phyloP scores from a whole-genome alignment of 2,888 invertebrate species.

The Conchocele bisecta region DNA sequence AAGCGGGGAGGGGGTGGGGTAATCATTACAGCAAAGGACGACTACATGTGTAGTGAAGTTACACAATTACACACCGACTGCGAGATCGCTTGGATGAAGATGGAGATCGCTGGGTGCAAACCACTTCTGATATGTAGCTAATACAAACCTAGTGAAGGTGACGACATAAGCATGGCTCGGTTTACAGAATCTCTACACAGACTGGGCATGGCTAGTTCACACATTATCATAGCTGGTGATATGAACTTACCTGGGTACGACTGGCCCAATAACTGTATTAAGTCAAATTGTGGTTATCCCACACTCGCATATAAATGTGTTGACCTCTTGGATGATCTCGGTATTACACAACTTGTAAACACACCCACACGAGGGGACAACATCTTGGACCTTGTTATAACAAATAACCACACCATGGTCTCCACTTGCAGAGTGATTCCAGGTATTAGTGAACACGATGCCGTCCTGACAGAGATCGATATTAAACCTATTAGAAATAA shows the following conservation, averaged over 20 bases:
- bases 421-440: slow-evolving; percentile 2
- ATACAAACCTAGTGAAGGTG: slow-evolving; percentile 2
- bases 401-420: slow-evolving; percentile 4
- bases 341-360: background rate
- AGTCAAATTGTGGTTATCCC: slow-evolving; percentile 3
- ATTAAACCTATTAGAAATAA: slow-evolving; percentile 9
- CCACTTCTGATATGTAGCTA: background rate
- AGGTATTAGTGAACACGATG: slow-evolving; percentile 3
- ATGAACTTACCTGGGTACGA: slow-evolving; percentile 17
- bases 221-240: slow-evolving; percentile 2
- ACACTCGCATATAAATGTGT: slow-evolving; percentile 1
- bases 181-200: background rate
- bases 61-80: too few relatives aligned
- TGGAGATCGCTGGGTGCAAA: background rate
- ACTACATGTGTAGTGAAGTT: too few relatives aligned
- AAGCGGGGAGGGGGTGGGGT: too few relatives aligned
- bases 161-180: background rate
- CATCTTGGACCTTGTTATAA: slow-evolving; percentile 1
- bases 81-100: too few relatives aligned
- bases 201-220: background rate
- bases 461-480: background rate
- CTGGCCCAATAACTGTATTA: background rate
- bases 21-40: too few relatives aligned
- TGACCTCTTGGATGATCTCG: slow-evolving; percentile 1
- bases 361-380: slow-evolving; percentile 6